Evolutionary conservation across 2,797 vertebrate species (phyloP).

Genomic region (Falco columbarius): DNA sequence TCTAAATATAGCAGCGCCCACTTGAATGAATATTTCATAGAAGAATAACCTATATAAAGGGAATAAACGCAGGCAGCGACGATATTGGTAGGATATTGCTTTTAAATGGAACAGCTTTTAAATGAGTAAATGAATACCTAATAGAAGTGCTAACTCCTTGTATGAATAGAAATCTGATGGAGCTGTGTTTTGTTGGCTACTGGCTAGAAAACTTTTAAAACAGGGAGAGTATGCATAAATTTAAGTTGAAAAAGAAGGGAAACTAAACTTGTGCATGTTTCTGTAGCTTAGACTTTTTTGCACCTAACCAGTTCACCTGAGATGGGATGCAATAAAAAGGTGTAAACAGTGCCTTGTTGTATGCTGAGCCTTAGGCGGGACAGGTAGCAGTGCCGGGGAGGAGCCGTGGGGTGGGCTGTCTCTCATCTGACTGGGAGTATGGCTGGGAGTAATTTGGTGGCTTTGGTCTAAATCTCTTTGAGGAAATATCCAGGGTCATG

Average conservation of each 20-base stretch:
- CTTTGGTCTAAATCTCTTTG: neutral
- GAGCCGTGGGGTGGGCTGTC: neutral
- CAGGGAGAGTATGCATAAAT: neutral
- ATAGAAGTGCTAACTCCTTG: neutral
- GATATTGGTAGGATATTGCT: slow-evolving; percentile 36
- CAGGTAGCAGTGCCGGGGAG: neutral
- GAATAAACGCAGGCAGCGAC: neutral
- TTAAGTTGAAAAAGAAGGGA: neutral
- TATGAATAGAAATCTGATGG: neutral
- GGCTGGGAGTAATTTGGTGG: neutral
- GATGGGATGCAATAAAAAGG: neutral
- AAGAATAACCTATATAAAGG: slow-evolving; percentile 59
- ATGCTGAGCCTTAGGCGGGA: neutral
- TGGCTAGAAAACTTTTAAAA: neutral
- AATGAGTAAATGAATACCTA: slow-evolving; percentile 42
- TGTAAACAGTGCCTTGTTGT: neutral
- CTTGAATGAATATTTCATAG: slow-evolving; percentile 68
- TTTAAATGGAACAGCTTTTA: slow-evolving; percentile 44
- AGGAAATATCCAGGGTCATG: neutral
- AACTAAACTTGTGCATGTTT: neutral
- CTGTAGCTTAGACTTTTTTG: neutral
- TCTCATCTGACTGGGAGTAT: neutral
- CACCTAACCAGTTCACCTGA: neutral
- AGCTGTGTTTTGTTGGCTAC: neutral
- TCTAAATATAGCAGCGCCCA: slow-evolving; percentile 65